Evolutionary conservation across 2,113 vertebrate genomes (phyloP), one percentile per base, ranked within the genome.

Genomic region (Xenopus laevis): DNA sequence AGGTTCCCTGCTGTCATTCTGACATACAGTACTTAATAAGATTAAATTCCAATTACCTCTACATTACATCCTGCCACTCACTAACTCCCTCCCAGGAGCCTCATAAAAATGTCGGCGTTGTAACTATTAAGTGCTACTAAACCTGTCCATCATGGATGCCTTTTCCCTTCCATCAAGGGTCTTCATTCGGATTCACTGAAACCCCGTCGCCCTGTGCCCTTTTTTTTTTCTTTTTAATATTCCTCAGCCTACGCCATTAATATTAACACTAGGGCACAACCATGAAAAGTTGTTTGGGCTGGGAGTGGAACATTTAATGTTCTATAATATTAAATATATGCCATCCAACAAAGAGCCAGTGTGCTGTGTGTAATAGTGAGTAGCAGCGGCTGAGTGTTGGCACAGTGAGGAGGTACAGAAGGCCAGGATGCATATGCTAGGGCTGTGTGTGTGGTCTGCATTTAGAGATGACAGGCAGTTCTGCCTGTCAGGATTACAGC

Each of bases 81-180:
- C 64, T 74, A 67, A 67, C 53, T 45, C 47, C 11, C 27, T 74
- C 55, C 64, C 44, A 13, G 55, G 55, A 74, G 64, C 64, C 72
- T 74, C 65, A 74, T 67, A 74, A 74, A 71, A 67, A 74, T 59
- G 53, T 47, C 72, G 40, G 53, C 64, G 53, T 67, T 53, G 13
- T 47, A 74, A 66, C 63, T 74, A 74, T 67, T 67, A 58, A 74
- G 64, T 67, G 57, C 53, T 74, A 74, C 72, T 67, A 74, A 74
- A 74, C n/a, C 63, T 74, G 72, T 74, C 72, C 21, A 60, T 67
- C 64, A 74, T 13, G 59, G 72, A 33, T 46, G 40, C 52, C 44
- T 65, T 74, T 66, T n/a, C 63, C 46, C 27, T 65, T 57, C 55
- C 21, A 12, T 64, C 71, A 72, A 17, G 27, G 50, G 45, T 45